Evolutionary conservation across 1,140 invertebrate genomes (phyloP).

Genomic region (Magallana ariakensis): DNA sequence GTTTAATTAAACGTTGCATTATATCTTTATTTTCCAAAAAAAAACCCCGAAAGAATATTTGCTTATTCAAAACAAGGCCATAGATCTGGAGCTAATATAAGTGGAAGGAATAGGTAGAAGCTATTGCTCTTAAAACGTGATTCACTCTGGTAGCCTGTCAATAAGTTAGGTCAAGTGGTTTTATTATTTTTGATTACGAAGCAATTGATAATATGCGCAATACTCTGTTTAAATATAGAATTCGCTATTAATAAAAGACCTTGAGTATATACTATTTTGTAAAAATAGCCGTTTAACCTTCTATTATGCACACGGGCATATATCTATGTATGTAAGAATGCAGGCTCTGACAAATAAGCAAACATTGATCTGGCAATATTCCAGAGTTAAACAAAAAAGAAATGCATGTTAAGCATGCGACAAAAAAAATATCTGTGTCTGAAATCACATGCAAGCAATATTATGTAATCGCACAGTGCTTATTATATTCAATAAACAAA

Average conservation of each 20-base stretch:
- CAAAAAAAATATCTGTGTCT: neutral
- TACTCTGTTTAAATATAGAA: neutral
- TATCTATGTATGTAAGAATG: neutral
- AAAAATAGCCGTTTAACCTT: neutral
- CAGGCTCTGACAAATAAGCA: neutral
- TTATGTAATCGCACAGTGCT: neutral
- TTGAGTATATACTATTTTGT: neutral
- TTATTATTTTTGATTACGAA: neutral
- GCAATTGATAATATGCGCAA: neutral
- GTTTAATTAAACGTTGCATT: too few relatives aligned
- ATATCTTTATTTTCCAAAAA: too few relatives aligned
- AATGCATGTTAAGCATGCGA: neutral
- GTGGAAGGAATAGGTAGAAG: too few relatives aligned
- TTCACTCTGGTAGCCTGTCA: neutral
- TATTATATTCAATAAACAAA: neutral
- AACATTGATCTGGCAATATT: neutral
- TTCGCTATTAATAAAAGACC: neutral
- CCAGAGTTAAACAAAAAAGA: neutral
- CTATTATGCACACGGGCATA: neutral
- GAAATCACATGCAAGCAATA: neutral
- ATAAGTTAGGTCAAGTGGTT: neutral
- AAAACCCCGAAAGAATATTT: too few relatives aligned
- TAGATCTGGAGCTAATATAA: too few relatives aligned
- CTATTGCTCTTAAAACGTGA: too few relatives aligned
- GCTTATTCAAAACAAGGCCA: too few relatives aligned